Base-by-base conservation (phyloP, 2,888 invertebrate genomes). In the Mechanitis messenoides region DNA sequence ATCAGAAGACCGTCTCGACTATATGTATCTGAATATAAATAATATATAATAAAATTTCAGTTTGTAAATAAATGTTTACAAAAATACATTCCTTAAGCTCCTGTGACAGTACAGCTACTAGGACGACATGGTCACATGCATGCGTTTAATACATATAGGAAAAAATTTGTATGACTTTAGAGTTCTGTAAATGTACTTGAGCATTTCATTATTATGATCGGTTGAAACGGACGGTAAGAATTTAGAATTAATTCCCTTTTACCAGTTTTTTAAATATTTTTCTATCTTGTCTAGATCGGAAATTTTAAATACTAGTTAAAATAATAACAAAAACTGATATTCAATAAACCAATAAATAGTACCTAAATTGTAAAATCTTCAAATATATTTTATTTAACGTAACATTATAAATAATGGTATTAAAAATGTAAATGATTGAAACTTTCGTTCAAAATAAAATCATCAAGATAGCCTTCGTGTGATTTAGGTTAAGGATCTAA, bases 321-420 rank as follows among this genome's bases (percentile, higher is more conserved):
- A 50, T 50, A 50, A 50, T 31, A 11, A 50, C 5, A 20, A 28
- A 5, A 28, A 50, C 20, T 28, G 7, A 31, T 31, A 50, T 50
- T 31, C 50, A 31, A 7, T 31, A 63, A 63, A 61, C 7, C 56
- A 61, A 61, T 61, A 59, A 61, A 62, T 64, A 64, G 72, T 74
- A 74, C 71, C 72, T 72, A 70, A 74, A 70, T 78, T 83, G 83
- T 85, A 84, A 82, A 85, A 74, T 75, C 77, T 73, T 84, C 84
- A 77, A 84, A 85, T 84, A 85, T 81, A 69, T 66, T 60, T 80
- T 81, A 77, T 80, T 74, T 73, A 76, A 78, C 74, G 67, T 75
- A 78, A 74, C 55, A 55, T 68, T 62, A 62, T 68, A 70, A 69
- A 66, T 65, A 64, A 64, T 69, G 62, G 61, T 67, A 54, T 65